phyloP scores from a whole-genome alignment of 2,888 invertebrate genomes.

The Acanthosepion esculentum region DNA sequence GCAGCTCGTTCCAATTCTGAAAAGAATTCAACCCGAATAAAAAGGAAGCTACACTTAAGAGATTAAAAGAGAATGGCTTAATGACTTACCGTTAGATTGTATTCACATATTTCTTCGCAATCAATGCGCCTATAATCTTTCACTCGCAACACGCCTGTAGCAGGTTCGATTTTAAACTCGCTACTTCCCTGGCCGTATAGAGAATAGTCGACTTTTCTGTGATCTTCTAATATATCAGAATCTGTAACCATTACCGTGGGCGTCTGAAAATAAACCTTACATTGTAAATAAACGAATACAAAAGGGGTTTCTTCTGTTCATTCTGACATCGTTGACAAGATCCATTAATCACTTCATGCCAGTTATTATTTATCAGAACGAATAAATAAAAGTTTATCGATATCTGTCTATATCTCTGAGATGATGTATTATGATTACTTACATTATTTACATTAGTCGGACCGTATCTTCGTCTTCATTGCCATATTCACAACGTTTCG shows the following conservation, averaged over 20 bases:
- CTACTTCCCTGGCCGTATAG: not conserved
- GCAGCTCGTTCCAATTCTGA: not conserved
- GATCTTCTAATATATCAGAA: not conserved
- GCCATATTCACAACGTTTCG: too few relatives aligned
- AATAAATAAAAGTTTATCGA: not conserved
- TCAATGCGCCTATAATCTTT: slow-evolving; percentile 49
- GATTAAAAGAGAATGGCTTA: not conserved
- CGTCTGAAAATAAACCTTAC: not conserved
- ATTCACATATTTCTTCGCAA: slow-evolving; percentile 49
- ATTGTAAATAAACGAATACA: not conserved
- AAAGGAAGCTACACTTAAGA: not conserved
- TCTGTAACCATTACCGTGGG: not conserved
- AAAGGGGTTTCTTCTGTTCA: not conserved
- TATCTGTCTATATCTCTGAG: too few relatives aligned
- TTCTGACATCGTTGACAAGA: not conserved
- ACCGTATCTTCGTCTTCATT: too few relatives aligned
- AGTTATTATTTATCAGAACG: not conserved
- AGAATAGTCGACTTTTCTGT: not conserved
- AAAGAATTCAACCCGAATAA: not conserved
- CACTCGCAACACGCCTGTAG: slow-evolving; percentile 42
- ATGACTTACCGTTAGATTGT: slow-evolving; percentile 48
- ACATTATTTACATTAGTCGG: too few relatives aligned
- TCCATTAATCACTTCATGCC: too few relatives aligned
- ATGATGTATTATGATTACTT: too few relatives aligned
- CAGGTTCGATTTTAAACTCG: slow-evolving; percentile 12